phyloP scores from a whole-genome alignment of 2,888 invertebrate genomes.

The Syritta pipiens region DNA sequence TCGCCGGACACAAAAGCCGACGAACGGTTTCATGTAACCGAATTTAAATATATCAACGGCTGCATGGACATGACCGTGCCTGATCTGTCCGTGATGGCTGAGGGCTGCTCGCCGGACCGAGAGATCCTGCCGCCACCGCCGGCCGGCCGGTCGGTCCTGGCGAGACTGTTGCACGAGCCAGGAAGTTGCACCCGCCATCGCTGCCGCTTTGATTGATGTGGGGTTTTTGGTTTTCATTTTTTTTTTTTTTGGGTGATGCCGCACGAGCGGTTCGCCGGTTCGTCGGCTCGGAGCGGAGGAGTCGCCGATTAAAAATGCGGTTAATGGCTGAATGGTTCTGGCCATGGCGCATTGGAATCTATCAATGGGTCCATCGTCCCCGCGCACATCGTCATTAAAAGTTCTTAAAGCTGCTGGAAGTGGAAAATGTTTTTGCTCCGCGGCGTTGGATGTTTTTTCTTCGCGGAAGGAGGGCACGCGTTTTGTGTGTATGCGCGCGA shows the following conservation, averaged over 20 bases:
- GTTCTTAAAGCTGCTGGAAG: constrained; percentile 24
- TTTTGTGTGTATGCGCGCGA: too few species aligned
- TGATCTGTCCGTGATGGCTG: constrained; percentile 39
- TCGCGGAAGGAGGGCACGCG: too few species aligned
- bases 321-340: constrained; percentile 49
- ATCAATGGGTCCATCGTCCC: neutral
- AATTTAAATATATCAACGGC: constrained; percentile 43
- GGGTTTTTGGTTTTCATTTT: too few species aligned
- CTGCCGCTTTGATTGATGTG: constrained; percentile 48
- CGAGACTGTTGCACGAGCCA: constrained; percentile 54
- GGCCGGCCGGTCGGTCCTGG: neutral
- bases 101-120: constrained; percentile 26
- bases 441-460: too few species aligned
- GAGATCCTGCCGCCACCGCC: neutral
- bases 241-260: too few species aligned
- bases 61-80: constrained; percentile 43
- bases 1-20: constrained; percentile 7
- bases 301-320: constrained; percentile 64
- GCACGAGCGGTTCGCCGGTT: too few species aligned
- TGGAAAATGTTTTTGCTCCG: constrained; percentile 25
- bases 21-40: constrained; percentile 28
- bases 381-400: constrained; percentile 25
- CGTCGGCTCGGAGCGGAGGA: neutral
- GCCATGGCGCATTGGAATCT: constrained; percentile 18
- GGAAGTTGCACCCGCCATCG: too few species aligned